Conservation (phyloP, 1,140 invertebrate genomes). For the Calliphora vicina region DNA sequence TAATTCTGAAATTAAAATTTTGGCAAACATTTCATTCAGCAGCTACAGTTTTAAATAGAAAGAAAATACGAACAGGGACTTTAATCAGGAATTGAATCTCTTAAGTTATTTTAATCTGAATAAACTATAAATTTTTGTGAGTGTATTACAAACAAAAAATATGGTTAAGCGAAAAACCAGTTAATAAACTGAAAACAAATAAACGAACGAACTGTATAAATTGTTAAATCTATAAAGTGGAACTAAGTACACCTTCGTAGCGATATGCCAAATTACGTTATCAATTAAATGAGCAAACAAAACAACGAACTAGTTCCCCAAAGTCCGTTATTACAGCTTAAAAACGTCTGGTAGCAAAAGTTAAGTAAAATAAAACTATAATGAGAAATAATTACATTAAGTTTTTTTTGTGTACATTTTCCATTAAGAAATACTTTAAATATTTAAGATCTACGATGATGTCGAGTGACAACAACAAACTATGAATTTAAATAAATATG, state of each 20-base stretch:
- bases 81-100: too few relatives aligned
- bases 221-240: not conserved
- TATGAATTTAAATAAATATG: not conserved
- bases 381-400: too few relatives aligned
- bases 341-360: not conserved
- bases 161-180: not conserved
- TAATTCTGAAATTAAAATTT: too few relatives aligned
- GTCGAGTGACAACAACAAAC: not conserved
- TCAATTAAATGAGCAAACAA: not conserved
- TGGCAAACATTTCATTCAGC: too few relatives aligned
- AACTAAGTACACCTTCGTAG: not conserved
- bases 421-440: not conserved
- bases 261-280: not conserved
- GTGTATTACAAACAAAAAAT: not conserved
- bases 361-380: not conserved
- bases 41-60: too few relatives aligned
- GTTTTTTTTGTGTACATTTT: not conserved
- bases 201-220: not conserved
- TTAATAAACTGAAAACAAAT: not conserved
- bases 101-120: too few relatives aligned
- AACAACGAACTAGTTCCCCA: not conserved
- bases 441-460: not conserved
- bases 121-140: not conserved
- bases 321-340: not conserved
- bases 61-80: too few relatives aligned